A percentile compares a stretch with the other conserved stretches of the same genome.
Conservation (phyloP, 1,140 invertebrate species). For the Drosophila willistoni region DNA sequence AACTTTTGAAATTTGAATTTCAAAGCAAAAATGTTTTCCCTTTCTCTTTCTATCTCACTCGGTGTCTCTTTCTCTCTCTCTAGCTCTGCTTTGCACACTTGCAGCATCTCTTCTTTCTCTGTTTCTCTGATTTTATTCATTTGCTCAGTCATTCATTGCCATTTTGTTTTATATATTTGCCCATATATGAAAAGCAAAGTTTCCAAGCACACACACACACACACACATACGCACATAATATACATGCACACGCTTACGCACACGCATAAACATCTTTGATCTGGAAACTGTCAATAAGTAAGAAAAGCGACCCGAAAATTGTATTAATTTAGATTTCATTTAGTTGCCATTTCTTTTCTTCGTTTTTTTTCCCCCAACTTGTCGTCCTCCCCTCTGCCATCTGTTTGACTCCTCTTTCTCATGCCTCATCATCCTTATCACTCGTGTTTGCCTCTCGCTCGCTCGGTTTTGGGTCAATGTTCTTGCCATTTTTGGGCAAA, state of each 20-base stretch:
- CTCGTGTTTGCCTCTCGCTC: not conserved
- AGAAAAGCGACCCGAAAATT: constrained; percentile 62
- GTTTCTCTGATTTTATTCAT: constrained; percentile 63
- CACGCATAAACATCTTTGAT: constrained; percentile 65
- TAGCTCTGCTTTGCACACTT: not conserved
- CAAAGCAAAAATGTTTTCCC: constrained; percentile 69
- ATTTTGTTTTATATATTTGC: constrained; percentile 74
- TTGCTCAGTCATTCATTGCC: constrained; percentile 80
- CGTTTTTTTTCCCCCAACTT: constrained; percentile 1
- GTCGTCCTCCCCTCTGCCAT: not conserved
- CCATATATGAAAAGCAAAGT: constrained; percentile 25
- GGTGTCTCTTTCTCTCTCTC: not conserved
- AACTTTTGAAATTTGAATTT: constrained; percentile 82
- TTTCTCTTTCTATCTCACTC: constrained; percentile 1
- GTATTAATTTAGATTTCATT: constrained; percentile 79
- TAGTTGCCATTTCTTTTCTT: constrained; percentile 32
- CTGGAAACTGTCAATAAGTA: constrained; percentile 65
- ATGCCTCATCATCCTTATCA: constrained; percentile 2
- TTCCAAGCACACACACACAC: constrained; percentile 3
- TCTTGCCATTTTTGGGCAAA: constrained; percentile 26
- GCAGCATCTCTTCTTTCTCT: constrained; percentile 2
- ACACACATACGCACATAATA: not conserved
- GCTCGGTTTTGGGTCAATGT: constrained; percentile 21
- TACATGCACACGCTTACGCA: constrained; percentile 8
- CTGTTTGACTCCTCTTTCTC: not conserved